A percentile compares a stretch with the other conserved stretches of the same genome.
phyloP scores from a whole-genome alignment of 2,113 vertebrate species.

The Oncorhynchus tshawytscha region DNA sequence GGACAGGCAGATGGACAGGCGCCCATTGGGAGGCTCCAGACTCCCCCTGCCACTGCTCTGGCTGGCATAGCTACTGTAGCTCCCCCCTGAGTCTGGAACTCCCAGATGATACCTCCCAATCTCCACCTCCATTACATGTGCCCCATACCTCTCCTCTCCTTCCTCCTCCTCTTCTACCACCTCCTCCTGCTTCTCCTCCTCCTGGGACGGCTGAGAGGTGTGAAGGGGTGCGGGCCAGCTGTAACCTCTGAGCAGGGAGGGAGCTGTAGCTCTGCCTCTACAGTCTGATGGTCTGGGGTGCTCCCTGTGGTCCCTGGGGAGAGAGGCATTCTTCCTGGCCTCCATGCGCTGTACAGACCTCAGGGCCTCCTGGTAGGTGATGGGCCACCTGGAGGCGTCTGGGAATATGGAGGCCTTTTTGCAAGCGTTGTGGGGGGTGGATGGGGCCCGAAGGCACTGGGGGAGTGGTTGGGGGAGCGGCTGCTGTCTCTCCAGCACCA shows the following conservation, averaged over 20 bases:
- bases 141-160: slow-evolving; percentile 4
- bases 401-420: slow-evolving; percentile 16
- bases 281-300: neutral
- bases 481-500: neutral
- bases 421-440: slow-evolving; percentile 7
- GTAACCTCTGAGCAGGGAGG: slow-evolving; percentile 18
- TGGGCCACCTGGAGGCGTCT: slow-evolving; percentile 30
- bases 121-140: slow-evolving; percentile 39
- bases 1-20: slow-evolving; percentile 63
- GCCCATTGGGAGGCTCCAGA: slow-evolving; percentile 64
- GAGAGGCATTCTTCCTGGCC: slow-evolving; percentile 5
- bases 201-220: slow-evolving; percentile 1
- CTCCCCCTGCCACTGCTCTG: slow-evolving; percentile 74
- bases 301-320: neutral
- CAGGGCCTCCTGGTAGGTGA: slow-evolving; percentile 27
- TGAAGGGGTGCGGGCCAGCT: slow-evolving; percentile 32
- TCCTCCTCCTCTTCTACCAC: slow-evolving; percentile 5
- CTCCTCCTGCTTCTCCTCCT: neutral
- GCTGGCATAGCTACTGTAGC: slow-evolving; percentile 73
- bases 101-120: slow-evolving; percentile 32
- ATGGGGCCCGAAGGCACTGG: slow-evolving; percentile 9
- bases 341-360: slow-evolving; percentile 19
- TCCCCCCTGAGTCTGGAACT: slow-evolving; percentile 55
- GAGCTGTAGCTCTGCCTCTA: neutral
- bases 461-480: neutral